Conservation (phyloP, 2,888 invertebrate genomes). For the Epistrophe eligans region DNA sequence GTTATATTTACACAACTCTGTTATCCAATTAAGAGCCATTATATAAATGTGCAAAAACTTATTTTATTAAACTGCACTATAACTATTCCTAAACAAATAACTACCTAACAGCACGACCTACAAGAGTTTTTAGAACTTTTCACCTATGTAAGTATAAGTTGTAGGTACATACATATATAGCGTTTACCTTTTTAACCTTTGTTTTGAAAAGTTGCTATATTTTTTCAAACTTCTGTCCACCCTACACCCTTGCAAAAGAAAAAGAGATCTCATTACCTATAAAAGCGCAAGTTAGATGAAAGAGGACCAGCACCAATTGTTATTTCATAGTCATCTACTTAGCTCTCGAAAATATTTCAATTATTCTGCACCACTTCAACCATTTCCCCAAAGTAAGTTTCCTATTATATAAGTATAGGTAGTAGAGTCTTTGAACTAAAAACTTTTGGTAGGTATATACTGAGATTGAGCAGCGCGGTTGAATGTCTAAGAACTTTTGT, state of each 20-base stretch:
- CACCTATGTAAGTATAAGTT: background rate
- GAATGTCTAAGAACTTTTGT: slow-evolving; percentile 46
- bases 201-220: background rate
- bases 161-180: background rate
- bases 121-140: background rate
- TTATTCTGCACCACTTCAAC: slow-evolving; percentile 38
- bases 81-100: background rate
- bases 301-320: slow-evolving; percentile 18
- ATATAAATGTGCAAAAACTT: background rate
- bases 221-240: background rate
- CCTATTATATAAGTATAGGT: background rate
- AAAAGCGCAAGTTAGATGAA: background rate
- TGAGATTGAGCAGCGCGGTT: slow-evolving; percentile 14
- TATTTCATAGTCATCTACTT: slow-evolving; percentile 43
- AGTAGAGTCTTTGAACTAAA: slow-evolving; percentile 11
- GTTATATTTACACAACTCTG: background rate
- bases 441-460: background rate
- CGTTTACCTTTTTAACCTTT: slow-evolving; percentile 2
- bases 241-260: too few relatives aligned
- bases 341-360: slow-evolving; percentile 56
- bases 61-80: background rate
- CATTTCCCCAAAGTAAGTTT: slow-evolving; percentile 14
- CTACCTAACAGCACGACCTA: slow-evolving; percentile 16
- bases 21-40: background rate
- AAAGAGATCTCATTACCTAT: background rate